phyloP scores from a whole-genome alignment of 64 coral and sea anemone genomes.

The Anthopleura sola region DNA sequence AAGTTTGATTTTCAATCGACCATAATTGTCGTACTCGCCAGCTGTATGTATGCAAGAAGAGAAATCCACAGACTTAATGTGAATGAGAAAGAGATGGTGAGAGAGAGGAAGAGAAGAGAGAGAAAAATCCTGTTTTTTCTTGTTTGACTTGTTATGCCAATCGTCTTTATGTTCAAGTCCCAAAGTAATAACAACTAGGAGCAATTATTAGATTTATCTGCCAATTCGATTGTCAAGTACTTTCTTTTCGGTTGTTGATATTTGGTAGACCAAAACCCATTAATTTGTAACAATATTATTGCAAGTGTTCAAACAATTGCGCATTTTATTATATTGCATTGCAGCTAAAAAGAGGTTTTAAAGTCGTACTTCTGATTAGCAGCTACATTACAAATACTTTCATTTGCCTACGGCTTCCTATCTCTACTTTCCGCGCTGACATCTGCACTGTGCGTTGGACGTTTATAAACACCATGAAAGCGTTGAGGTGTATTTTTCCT shows the following conservation, averaged over 20 bases:
- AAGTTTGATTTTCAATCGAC: no score
- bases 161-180: neutral
- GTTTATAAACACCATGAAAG: neutral
- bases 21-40: no score
- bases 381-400: neutral
- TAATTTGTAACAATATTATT: conserved; percentile 14
- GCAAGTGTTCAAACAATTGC: neutral
- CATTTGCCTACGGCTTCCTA: neutral
- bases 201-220: neutral
- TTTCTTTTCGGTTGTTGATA: neutral
- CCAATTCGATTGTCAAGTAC: neutral
- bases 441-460: neutral
- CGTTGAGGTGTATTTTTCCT: neutral
- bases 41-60: no score
- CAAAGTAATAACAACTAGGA: neutral
- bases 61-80: no score
- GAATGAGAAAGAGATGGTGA: no score
- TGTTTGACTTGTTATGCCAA: neutral
- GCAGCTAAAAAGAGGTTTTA: neutral
- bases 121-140: neutral
- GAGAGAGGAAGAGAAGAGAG: neutral
- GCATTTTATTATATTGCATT: neutral
- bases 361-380: neutral
- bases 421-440: neutral
- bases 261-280: conserved; percentile 4